Evolutionary conservation across 1,140 invertebrate species (phyloP), one percentile per base, ranked within the genome.

Genomic region (Camponotus pennsylvanicus): DNA sequence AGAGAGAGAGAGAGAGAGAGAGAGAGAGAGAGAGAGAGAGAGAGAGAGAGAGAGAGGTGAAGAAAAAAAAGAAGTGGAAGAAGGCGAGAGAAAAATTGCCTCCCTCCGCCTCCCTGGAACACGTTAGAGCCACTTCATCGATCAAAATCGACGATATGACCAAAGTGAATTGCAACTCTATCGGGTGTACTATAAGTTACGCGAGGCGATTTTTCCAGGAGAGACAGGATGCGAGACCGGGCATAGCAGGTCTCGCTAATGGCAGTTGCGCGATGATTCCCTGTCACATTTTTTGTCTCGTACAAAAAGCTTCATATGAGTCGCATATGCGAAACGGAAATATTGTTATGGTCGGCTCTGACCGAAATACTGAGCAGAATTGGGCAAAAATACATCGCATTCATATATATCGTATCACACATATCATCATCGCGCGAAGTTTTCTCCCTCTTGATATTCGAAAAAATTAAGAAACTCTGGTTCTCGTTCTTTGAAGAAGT

Each of bases 161-260:
- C 45, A 55, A 59, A 76, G 34, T 83, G 49, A 34, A 63, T 49
- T 37, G 55, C 42, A 52, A 37, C 37, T 71, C 70, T 49, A 59
- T 57, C 55, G 52, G 66, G 34, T 59, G 66, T 85, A 55, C 18
- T 82, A 70, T 75, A 75, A 86, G 70, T 87, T 89, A 89, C 80
- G 89, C 89, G 89, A 87, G 88, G 88, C 64, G 85, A 85, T 63
- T 85, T 86, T 67, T 76, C 45, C 55, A 80, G 88, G 21, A 27
- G 37, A 78, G 88, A 79, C 75, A 70, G 45, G n/a, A 42, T 59
- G 77, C 57, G 85, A 73, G 66, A 59, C 13, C 69, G 61, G 49
- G n/a, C 71, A 34, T n/a, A 6, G 34, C 7, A 37, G 27, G 52
- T 76, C 75, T 57, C 64, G 57, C 64, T 63, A 79, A 75, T 90